A percentile compares a stretch with the other conserved stretches of the same genome.
These are phyloP conservation scores for western clawed frog (Xenopus tropicalis) DNA, from an alignment of 2,113 vertebrate species.

Conservation along the genomic window DNA sequence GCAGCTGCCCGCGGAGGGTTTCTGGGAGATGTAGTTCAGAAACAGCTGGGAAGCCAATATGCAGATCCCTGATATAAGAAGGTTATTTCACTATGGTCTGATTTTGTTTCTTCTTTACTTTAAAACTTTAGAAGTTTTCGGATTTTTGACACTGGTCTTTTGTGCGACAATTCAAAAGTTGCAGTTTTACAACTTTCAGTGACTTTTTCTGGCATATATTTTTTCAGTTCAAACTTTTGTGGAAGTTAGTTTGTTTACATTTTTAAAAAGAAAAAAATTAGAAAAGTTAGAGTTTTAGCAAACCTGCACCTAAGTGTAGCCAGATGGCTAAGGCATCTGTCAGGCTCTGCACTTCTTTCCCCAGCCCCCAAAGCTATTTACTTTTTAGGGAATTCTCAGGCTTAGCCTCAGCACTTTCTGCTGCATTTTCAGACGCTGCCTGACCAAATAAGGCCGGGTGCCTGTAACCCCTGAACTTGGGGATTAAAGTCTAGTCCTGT, in stretches of 20 bases:
- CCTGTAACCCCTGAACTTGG: background rate
- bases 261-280: no score
- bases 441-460: slow-evolving; percentile 21
- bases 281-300: no score
- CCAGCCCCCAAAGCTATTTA: background rate
- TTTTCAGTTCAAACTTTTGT: no score
- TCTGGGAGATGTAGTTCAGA: background rate
- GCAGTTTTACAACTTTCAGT: no score
- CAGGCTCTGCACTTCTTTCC: background rate
- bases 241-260: no score
- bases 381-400: background rate
- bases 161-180: no score
- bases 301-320: no score
- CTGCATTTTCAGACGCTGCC: slow-evolving; percentile 5
- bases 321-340: background rate
- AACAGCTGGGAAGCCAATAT: background rate
- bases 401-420: background rate
- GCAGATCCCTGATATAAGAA: background rate
- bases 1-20: background rate
- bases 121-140: no score
- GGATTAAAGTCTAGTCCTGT: background rate
- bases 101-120: no score
- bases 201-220: no score
- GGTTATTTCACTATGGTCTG: no score
- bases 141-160: no score